Evolutionary conservation across 2,113 vertebrate species (phyloP).

Genomic region (Lampris incognitus): DNA sequence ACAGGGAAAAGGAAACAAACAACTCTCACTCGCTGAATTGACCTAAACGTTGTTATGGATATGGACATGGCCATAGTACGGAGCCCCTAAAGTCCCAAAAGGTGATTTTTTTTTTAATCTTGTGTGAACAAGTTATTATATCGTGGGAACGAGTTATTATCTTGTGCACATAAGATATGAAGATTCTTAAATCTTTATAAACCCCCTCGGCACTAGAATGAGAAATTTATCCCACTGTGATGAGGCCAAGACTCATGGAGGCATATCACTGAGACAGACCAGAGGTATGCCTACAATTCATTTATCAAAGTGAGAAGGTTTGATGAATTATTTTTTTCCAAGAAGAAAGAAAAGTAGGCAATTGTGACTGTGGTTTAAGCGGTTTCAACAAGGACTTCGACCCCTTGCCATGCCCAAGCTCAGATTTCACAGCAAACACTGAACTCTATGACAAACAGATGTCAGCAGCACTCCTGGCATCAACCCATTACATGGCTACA

Average conservation of each 20-base stretch:
- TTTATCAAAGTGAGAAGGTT: conserved; percentile 9
- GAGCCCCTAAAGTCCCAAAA: too few relatives aligned
- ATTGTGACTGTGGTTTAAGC: neutral
- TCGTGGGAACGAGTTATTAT: too few relatives aligned
- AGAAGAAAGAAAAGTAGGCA: neutral
- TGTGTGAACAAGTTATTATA: too few relatives aligned
- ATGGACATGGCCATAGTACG: neutral
- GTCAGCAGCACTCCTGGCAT: conserved; percentile 8
- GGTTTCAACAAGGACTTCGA: neutral
- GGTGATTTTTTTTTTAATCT: too few relatives aligned
- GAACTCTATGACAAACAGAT: conserved; percentile 34
- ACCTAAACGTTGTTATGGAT: conserved; percentile 32
- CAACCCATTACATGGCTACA: neutral
- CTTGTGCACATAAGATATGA: neutral
- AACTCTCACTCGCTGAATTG: conserved; percentile 36
- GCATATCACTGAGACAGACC: conserved; percentile 37
- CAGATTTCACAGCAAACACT: conserved; percentile 13
- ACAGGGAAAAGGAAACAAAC: conserved; percentile 11
- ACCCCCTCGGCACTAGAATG: conserved; percentile 29
- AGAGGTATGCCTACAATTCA: conserved; percentile 1
- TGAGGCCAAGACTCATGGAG: conserved; percentile 35
- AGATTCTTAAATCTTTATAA: conserved; percentile 25
- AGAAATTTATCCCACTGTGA: conserved; percentile 45
- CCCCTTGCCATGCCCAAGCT: neutral
- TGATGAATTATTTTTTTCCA: too few relatives aligned